Percentiles rank a stretch among this genome's conserved stretches.
phyloP scores from a whole-genome alignment of 2,888 invertebrate genomes.

The Calliphora vomitoria region DNA sequence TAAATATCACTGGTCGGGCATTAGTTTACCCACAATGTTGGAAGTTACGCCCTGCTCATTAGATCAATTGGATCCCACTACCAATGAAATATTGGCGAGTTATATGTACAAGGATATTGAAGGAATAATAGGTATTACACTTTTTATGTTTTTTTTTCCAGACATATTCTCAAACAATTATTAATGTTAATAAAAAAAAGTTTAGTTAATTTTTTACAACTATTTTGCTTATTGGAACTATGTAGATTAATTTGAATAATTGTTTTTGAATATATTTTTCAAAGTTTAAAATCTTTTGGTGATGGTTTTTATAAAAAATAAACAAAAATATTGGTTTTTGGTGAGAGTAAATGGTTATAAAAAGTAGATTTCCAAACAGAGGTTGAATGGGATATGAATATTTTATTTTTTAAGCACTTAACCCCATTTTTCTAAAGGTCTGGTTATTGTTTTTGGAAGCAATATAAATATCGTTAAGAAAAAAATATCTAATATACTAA shows the following conservation, averaged over 20 bases:
- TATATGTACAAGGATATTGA: conserved; percentile 95
- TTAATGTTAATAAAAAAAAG: not conserved
- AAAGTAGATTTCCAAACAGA: too few relatives aligned
- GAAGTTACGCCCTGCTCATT: conserved; percentile 97
- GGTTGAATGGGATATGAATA: too few relatives aligned
- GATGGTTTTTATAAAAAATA: not conserved
- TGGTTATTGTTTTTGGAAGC: too few relatives aligned
- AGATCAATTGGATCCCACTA: conserved; percentile 95
- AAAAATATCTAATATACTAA: too few relatives aligned
- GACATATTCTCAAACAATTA: conserved; percentile 32
- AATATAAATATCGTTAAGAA: too few relatives aligned
- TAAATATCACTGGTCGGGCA: conserved; percentile 99
- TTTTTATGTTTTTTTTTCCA: conserved; percentile 64
- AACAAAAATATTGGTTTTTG: not conserved
- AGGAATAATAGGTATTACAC: conserved; percentile 87
- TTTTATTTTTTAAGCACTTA: too few relatives aligned
- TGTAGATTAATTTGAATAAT: not conserved
- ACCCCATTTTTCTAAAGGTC: too few relatives aligned
- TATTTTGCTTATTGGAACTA: not conserved
- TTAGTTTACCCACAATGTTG: conserved; percentile 92
- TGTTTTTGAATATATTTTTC: not conserved
- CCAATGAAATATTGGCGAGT: conserved; percentile 91
- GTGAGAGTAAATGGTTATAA: conserved; percentile 1
- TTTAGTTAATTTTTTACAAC: not conserved
- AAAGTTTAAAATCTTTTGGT: not conserved